Conservation (phyloP, 2,888 invertebrate species). For the Coleophora flavipennella region DNA sequence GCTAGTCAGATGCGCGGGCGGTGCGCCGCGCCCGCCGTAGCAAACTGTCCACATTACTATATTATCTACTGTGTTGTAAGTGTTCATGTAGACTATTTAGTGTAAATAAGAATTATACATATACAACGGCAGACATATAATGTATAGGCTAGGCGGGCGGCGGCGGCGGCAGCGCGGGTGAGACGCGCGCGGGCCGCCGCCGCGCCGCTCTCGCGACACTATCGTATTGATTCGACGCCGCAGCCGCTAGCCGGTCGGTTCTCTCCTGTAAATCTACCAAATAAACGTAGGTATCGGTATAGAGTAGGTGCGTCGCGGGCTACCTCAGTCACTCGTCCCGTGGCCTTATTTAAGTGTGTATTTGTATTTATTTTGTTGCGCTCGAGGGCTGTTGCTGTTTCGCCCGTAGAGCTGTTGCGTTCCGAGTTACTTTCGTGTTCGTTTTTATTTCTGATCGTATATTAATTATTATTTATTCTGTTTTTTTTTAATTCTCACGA, state of each 20-base stretch:
- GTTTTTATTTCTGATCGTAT: constrained; percentile 50
- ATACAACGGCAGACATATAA: constrained; percentile 47
- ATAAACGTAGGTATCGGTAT: constrained; percentile 42
- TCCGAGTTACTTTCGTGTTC: constrained; percentile 63
- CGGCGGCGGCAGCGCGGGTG: constrained; percentile 21
- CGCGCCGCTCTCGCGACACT: constrained; percentile 20
- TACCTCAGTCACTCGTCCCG: constrained; percentile 69
- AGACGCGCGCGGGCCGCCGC: constrained; percentile 22
- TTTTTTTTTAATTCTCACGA: constrained; percentile 51
- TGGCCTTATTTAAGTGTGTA: constrained; percentile 54
- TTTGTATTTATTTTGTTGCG: constrained; percentile 66
- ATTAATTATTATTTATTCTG: constrained; percentile 55
- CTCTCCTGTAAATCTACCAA: constrained; percentile 31
- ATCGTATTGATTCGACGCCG: constrained; percentile 13
- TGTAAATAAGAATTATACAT: constrained; percentile 62
- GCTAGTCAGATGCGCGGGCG: constrained; percentile 58
- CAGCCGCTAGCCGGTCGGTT: constrained; percentile 13
- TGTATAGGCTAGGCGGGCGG: constrained; percentile 25
- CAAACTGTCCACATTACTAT: constrained; percentile 58
- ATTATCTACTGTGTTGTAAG: constrained; percentile 64
- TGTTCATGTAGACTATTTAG: constrained; percentile 65
- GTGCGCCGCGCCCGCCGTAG: constrained; percentile 41
- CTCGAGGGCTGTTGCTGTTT: constrained; percentile 67
- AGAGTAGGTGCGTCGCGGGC: constrained; percentile 61
- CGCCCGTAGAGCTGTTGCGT: constrained; percentile 61